These are phyloP conservation scores for Rhinella marina DNA, from an alignment of 2,797 vertebrate species.

Conservation along the genomic window DNA sequence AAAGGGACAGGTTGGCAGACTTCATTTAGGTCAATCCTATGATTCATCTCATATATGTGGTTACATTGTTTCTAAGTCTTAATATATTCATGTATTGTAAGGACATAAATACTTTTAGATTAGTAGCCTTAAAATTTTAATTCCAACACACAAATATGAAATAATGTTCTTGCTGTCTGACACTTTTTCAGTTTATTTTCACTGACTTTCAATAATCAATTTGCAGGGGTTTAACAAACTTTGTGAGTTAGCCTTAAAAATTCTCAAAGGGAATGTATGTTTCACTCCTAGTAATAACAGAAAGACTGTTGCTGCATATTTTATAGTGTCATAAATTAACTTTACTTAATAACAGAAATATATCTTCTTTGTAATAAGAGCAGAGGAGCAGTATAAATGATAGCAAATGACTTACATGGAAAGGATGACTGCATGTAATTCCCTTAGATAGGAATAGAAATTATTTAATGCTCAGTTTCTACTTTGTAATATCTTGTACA, in stretches of 20 bases:
- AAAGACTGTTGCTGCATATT: not conserved
- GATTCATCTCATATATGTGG: no score
- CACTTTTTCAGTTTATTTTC: not conserved
- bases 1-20: no score
- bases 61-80: no score
- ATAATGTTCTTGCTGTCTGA: not conserved
- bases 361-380: not conserved
- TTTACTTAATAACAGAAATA: conserved; percentile 40
- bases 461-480: not conserved
- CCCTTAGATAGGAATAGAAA: not conserved
- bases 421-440: not conserved
- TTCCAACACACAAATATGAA: no score
- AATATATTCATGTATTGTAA: no score
- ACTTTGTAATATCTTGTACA: not conserved
- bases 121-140: no score
- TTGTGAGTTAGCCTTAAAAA: not conserved
- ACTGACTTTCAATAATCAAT: not conserved
- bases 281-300: not conserved
- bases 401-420: not conserved
- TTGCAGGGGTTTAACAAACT: not conserved
- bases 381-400: not conserved
- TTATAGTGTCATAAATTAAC: not conserved
- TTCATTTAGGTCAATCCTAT: no score
- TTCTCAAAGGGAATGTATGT: not conserved
- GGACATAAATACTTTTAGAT: no score